A percentile compares a stretch with the other conserved stretches of the same genome.
Conservation (phyloP, 2,888 invertebrate species). For the Ernsta delagoae region DNA sequence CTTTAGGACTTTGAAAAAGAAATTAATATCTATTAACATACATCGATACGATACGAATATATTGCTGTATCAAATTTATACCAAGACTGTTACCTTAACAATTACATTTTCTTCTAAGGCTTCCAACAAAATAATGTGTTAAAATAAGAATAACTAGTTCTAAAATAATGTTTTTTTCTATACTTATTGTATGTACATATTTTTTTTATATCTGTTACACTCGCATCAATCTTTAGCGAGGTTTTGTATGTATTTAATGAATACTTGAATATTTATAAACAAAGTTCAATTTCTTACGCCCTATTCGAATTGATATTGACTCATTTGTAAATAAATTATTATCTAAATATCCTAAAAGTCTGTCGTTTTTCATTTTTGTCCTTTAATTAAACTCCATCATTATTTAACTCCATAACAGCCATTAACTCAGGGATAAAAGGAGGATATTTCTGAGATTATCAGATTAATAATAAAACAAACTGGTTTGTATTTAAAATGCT, state of each 20-base stretch:
- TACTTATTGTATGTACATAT: too few relatives aligned
- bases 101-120: slow-evolving; percentile 26
- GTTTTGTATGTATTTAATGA: slow-evolving; percentile 15
- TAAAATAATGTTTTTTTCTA: slow-evolving; percentile 12
- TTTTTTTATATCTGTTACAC: background rate
- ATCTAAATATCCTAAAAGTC: too few relatives aligned
- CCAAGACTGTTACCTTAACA: slow-evolving; percentile 30
- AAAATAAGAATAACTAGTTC: slow-evolving; percentile 5
- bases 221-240: slow-evolving; percentile 12
- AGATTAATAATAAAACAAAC: slow-evolving; percentile 43
- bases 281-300: slow-evolving; percentile 17
- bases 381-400: too few relatives aligned
- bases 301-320: slow-evolving; percentile 21
- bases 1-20: too few relatives aligned
- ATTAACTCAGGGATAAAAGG: too few relatives aligned
- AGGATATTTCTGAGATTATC: too few relatives aligned
- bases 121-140: slow-evolving; percentile 19
- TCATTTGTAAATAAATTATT: slow-evolving; percentile 33
- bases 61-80: too few relatives aligned
- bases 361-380: too few relatives aligned
- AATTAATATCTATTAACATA: too few relatives aligned
- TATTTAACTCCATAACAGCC: too few relatives aligned
- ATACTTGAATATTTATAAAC: slow-evolving; percentile 14
- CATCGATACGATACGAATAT: too few relatives aligned
- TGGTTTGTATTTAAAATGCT: slow-evolving; percentile 58